Evolutionary conservation across 2,113 vertebrate genomes (phyloP), one percentile per base, ranked within the genome.

Genomic region (Tonatia bakeri): DNA sequence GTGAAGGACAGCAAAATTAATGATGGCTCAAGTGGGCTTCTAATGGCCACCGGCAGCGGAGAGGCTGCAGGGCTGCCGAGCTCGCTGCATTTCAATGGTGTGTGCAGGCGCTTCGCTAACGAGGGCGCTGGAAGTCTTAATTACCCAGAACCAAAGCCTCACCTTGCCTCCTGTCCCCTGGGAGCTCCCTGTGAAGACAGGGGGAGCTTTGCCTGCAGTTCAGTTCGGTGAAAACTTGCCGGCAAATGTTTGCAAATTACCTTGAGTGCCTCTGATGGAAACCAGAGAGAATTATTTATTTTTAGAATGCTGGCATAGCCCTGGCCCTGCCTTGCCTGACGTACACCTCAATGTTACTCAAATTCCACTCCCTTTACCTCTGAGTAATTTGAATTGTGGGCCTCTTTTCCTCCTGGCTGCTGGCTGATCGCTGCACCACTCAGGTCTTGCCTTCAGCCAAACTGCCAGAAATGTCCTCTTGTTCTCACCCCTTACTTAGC

Each of bases 241-340:
- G 94, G 94, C 67, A 92, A 97, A 94, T 95, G 93, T 97, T 97
- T 94, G 96, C 94, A 95, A 94, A 97, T 98, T 95, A 96, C 95
- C 83, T 82, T 12, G 79, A 70, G 82, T 7, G 17, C 75, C 80
- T 96, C 86, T 12, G 64, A 95, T 72, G 80, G 95, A 90, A 97
- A 95, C 64, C 22, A 64, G 94, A 87, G 91, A 90, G 90, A 81
- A 72, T 88, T 87, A 54, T 87, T 95, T 98, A 95, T 96, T 98
- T 97, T 96, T 96, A 96, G 96, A 93, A 95, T n/a, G 28, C 38
- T 70, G 54, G 64, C 79, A 17, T 26, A 83, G 40, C 73, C 84
- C 2, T 0, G 5, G 87, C 77, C 54, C 67, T 70, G 73, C 85
- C 67, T 86, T 26, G 47, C 94, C 82, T 87, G 81, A 85, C 91